phyloP scores from a whole-genome alignment of 2,888 invertebrate species.

The Pediacus dermestoides region DNA sequence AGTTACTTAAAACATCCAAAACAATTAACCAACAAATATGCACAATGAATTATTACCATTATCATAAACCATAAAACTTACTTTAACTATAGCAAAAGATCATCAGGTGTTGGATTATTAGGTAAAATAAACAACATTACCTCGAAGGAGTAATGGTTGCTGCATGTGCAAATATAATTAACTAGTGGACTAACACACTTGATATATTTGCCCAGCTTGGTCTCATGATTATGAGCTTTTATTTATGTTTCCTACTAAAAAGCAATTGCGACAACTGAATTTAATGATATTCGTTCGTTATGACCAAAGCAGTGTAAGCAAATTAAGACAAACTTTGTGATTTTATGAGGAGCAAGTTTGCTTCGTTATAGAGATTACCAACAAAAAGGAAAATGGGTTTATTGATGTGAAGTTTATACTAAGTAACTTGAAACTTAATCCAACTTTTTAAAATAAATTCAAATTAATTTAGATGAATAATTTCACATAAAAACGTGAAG shows the following conservation, averaged over 20 bases:
- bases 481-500: too few species aligned
- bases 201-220: too few species aligned
- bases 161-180: slow-evolving; percentile 22
- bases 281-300: too few species aligned
- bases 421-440: too few species aligned
- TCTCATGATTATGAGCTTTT: too few species aligned
- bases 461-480: too few species aligned
- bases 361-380: too few species aligned
- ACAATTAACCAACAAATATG: slow-evolving; percentile 12
- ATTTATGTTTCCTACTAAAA: too few species aligned
- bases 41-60: neutral
- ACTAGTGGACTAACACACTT: slow-evolving; percentile 10
- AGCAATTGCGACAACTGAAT: too few species aligned
- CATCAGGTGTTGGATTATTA: slow-evolving; percentile 22
- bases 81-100: slow-evolving; percentile 21
- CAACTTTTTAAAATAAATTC: too few species aligned
- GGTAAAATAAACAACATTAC: slow-evolving; percentile 21
- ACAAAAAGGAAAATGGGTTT: too few species aligned
- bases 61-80: slow-evolving; percentile 18
- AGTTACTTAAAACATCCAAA: slow-evolving; percentile 14
- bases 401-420: too few species aligned
- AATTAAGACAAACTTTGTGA: slow-evolving; percentile 18
- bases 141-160: slow-evolving; percentile 19
- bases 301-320: slow-evolving; percentile 15
- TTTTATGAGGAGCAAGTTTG: slow-evolving; percentile 8